Evolutionary conservation across 2,888 invertebrate species (phyloP).

Genomic region (Calliphora vomitoria): DNA sequence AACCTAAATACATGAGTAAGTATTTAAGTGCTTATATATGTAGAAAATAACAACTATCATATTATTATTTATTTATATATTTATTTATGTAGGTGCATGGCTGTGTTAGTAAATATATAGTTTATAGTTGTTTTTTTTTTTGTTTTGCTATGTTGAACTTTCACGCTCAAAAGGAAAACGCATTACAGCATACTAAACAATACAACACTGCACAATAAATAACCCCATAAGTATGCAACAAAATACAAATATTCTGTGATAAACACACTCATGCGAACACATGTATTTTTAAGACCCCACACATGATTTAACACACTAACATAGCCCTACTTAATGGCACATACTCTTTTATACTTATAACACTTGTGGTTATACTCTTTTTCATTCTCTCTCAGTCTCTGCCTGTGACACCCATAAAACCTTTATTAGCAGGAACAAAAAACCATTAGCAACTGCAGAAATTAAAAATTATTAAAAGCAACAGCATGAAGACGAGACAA

Average conservation of each 20-base stretch:
- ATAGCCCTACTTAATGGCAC: slow-evolving; percentile 10
- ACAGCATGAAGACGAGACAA: neutral
- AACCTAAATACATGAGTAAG: too few species aligned
- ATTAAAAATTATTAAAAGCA: neutral
- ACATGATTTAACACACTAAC: too few species aligned
- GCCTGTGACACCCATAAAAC: too few species aligned
- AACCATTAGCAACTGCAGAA: neutral
- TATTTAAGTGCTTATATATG: neutral
- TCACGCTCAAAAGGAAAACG: neutral
- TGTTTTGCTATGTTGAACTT: too few species aligned
- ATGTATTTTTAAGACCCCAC: too few species aligned
- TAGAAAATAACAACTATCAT: neutral
- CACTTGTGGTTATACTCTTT: slow-evolving; percentile 45
- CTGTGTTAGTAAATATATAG: too few species aligned
- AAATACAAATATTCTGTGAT: slow-evolving; percentile 1
- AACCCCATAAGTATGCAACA: slow-evolving; percentile 49
- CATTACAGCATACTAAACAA: slow-evolving; percentile 25
- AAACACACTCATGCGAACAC: too few species aligned
- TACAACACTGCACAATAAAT: slow-evolving; percentile 10
- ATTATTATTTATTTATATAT: neutral
- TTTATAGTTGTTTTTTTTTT: too few species aligned
- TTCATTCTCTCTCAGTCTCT: too few species aligned
- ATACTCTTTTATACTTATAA: slow-evolving; percentile 32
- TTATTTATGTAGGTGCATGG: neutral
- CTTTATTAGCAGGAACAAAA: neutral